Conservation (phyloP, 1,140 invertebrate species). For the Venustaconcha ellipsiformis region DNA sequence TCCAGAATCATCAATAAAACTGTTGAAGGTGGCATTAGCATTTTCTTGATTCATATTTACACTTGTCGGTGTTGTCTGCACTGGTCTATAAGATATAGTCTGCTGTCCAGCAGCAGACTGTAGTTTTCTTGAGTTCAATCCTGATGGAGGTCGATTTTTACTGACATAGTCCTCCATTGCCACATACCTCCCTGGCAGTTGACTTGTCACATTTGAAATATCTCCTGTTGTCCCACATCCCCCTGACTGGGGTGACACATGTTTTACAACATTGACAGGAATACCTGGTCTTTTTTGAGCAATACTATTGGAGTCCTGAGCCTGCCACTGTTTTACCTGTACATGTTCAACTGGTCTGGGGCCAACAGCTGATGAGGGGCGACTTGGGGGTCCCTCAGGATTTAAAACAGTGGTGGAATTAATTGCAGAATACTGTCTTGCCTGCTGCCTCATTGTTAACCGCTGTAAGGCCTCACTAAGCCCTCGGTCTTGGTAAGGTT, state of each 20-base stretch:
- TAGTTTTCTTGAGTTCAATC: constrained; percentile 10
- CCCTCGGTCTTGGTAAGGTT: constrained; percentile 61
- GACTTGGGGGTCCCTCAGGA: constrained; percentile 23
- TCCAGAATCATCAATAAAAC: constrained; percentile 54
- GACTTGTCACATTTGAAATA: constrained; percentile 1
- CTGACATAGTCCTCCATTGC: constrained; percentile 35
- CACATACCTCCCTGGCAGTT: constrained; percentile 14
- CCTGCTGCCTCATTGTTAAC: constrained; percentile 59
- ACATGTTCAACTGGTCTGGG: constrained; percentile 8
- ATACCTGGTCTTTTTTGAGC: constrained; percentile 7
- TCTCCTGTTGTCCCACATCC: constrained; percentile 19
- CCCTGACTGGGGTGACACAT: constrained; percentile 1
- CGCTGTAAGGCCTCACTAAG: constrained; percentile 64
- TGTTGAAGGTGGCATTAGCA: constrained; percentile 62
- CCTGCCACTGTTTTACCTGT: constrained; percentile 15
- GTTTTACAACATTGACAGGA: constrained; percentile 4
- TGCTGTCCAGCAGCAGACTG: constrained; percentile 24
- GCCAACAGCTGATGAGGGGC: constrained; percentile 24
- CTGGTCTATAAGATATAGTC: constrained; percentile 14
- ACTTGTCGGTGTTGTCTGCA: constrained; percentile 15
- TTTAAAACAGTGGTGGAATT: constrained; percentile 53
- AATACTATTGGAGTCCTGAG: constrained; percentile 15
- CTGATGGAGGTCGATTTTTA: constrained; percentile 36
- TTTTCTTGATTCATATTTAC: constrained; percentile 46
- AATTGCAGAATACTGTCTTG: constrained; percentile 62